Evolutionary conservation across 2,888 invertebrate genomes (phyloP).

Genomic region (Camptogramma bilineatum): DNA sequence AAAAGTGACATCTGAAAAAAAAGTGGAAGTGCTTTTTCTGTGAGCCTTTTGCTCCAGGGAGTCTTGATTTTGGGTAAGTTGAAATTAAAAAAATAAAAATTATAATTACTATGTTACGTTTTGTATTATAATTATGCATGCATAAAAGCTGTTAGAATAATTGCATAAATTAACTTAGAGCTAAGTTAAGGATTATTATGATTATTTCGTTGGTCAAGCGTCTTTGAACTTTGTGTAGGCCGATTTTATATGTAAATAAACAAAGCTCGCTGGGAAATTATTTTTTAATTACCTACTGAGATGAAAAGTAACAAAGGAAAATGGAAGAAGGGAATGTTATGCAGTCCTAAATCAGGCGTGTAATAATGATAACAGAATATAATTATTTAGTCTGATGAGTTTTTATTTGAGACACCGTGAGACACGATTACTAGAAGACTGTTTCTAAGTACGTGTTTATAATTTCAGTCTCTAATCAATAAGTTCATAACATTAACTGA

Average conservation of each 20-base stretch:
- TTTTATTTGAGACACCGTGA: too few relatives aligned
- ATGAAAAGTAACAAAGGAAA: too few relatives aligned
- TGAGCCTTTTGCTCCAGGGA: conserved; percentile 42
- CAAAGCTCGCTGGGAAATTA: not conserved
- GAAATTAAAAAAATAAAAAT: not conserved
- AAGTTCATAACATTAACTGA: too few relatives aligned
- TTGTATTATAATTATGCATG: not conserved
- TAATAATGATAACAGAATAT: too few relatives aligned
- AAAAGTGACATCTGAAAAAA: conserved; percentile 47
- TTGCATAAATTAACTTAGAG: not conserved
- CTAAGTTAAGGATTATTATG: too few relatives aligned
- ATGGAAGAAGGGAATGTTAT: too few relatives aligned
- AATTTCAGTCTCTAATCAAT: too few relatives aligned
- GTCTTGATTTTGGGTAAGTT: conserved; percentile 37
- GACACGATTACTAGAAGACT: too few relatives aligned
- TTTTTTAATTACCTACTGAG: not conserved
- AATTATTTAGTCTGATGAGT: too few relatives aligned
- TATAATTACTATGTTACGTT: not conserved
- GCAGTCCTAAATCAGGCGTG: too few relatives aligned
- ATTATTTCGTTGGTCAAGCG: too few relatives aligned
- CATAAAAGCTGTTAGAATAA: not conserved
- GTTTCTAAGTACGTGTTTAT: too few relatives aligned
- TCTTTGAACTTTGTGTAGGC: not conserved
- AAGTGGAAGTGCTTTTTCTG: conserved; percentile 50
- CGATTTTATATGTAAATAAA: not conserved